Evolutionary conservation across 2,113 vertebrate species (phyloP).

Genomic region (Maccullochella peelii): DNA sequence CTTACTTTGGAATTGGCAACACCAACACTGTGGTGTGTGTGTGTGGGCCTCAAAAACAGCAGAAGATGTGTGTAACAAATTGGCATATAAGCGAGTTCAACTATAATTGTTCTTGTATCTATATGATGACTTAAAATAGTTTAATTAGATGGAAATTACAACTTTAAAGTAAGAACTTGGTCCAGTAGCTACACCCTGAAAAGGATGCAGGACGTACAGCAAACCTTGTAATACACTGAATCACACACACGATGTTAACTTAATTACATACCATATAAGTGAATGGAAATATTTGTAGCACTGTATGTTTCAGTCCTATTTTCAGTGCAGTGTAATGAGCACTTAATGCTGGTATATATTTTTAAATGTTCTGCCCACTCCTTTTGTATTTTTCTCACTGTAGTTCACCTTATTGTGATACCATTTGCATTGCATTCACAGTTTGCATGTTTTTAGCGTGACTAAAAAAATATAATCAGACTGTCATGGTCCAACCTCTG

Average conservation of each 20-base stretch:
- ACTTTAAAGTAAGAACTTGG: neutral
- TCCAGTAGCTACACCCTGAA: neutral
- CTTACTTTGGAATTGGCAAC: slow-evolving; percentile 14
- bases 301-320: neutral
- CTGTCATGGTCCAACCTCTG: slow-evolving; percentile 14
- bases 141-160: slow-evolving; percentile 4
- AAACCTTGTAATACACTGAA: neutral
- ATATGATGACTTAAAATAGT: neutral
- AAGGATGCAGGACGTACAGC: neutral
- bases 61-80: neutral
- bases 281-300: neutral
- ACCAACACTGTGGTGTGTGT: neutral
- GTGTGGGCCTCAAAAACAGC: slow-evolving; percentile 9
- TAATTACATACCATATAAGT: neutral
- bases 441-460: slow-evolving; percentile 3
- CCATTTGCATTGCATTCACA: slow-evolving; percentile 2
- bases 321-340: neutral
- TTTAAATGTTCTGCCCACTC: neutral
- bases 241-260: neutral
- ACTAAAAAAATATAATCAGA: slow-evolving; percentile 3
- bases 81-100: neutral
- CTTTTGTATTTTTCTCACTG: slow-evolving; percentile 2
- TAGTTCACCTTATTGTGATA: neutral
- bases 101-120: neutral
- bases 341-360: neutral